Conservation (phyloP, 2,888 invertebrate species). For the Noctuana brunneofusca region DNA sequence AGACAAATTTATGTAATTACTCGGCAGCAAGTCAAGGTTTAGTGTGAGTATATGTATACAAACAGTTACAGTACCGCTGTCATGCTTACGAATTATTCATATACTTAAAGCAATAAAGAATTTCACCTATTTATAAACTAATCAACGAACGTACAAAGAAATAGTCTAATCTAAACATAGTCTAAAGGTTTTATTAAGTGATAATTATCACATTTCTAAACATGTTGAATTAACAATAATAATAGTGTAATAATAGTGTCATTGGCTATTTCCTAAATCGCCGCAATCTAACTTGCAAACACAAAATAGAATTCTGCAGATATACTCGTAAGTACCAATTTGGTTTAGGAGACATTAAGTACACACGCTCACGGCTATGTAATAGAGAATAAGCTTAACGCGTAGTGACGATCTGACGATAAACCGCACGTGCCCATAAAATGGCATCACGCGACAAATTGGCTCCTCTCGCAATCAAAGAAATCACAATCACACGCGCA, state of each 20-base stretch:
- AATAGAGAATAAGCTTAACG: slow-evolving; percentile 13
- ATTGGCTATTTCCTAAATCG: too few relatives aligned
- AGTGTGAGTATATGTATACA: background rate
- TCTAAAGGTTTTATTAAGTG: too few relatives aligned
- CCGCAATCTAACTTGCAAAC: background rate
- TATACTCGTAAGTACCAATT: slow-evolving; percentile 8
- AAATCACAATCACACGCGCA: slow-evolving; percentile 41
- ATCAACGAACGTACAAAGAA: too few relatives aligned
- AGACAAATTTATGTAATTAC: slow-evolving; percentile 55
- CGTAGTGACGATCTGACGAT: slow-evolving; percentile 43
- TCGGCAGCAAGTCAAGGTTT: slow-evolving; percentile 33
- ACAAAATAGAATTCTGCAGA: background rate
- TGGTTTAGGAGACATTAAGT: background rate
- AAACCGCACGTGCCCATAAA: slow-evolving; percentile 64
- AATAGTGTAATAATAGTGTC: too few relatives aligned
- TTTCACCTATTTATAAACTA: too few relatives aligned
- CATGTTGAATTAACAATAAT: too few relatives aligned
- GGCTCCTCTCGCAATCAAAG: slow-evolving; percentile 58
- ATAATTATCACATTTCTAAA: too few relatives aligned
- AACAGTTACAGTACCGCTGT: too few relatives aligned
- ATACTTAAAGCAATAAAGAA: background rate
- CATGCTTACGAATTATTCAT: background rate
- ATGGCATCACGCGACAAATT: slow-evolving; percentile 51
- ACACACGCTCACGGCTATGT: slow-evolving; percentile 1
- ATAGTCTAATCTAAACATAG: too few relatives aligned